Conservation (phyloP, 1,140 invertebrate species). For the Leucophenga varia region DNA sequence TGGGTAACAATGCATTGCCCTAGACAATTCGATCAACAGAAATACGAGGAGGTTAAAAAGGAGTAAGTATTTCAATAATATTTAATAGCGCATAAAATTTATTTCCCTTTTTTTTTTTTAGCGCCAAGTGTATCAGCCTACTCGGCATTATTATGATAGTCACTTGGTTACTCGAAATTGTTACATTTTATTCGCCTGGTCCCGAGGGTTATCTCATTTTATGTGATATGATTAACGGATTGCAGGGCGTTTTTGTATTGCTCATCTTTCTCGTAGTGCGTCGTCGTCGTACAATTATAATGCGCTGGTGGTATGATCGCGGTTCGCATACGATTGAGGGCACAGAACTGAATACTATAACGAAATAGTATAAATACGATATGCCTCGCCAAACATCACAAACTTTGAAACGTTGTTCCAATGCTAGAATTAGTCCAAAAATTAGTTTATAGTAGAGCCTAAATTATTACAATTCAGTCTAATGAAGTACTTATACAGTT, state of each 20-base stretch:
- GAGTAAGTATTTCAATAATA: constrained; percentile 29
- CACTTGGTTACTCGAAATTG: constrained; percentile 51
- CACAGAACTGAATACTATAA: constrained; percentile 36
- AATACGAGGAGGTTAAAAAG: constrained; percentile 49
- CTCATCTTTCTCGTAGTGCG: constrained; percentile 50
- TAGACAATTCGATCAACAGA: constrained; percentile 32
- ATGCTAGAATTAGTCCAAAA: too few species aligned
- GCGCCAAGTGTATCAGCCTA: constrained; percentile 49
- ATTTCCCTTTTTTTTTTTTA: constrained; percentile 1
- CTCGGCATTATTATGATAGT: constrained; percentile 42
- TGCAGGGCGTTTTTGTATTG: constrained; percentile 49
- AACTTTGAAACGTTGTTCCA: too few species aligned
- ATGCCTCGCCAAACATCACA: too few species aligned
- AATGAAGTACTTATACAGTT: too few species aligned
- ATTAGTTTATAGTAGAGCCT: too few species aligned
- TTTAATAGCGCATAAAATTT: background rate
- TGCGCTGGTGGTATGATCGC: constrained; percentile 51
- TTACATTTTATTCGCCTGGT: constrained; percentile 48
- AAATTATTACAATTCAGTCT: too few species aligned
- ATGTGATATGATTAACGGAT: constrained; percentile 50
- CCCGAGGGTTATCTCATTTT: constrained; percentile 31
- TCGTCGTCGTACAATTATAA: constrained; percentile 44
- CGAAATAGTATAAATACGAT: too few species aligned
- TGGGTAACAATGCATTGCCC: background rate
- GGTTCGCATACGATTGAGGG: constrained; percentile 41